Evolutionary conservation across 2,797 vertebrate genomes (phyloP).

Genomic region (Xerus rutilus): DNA sequence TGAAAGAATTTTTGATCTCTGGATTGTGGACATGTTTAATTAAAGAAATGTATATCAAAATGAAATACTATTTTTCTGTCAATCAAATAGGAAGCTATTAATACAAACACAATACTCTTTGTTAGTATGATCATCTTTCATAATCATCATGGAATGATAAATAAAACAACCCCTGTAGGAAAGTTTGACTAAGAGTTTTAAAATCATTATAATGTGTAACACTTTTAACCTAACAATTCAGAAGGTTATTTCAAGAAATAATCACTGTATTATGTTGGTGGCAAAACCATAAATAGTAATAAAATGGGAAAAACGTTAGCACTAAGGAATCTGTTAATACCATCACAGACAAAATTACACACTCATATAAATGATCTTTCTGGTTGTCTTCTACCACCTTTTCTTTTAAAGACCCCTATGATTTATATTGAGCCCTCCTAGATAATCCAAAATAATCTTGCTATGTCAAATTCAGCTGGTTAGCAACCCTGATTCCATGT

Average conservation of each 20-base stretch:
- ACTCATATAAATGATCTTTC: background rate
- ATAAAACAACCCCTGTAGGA: background rate
- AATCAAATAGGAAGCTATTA: background rate
- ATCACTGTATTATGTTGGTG: background rate
- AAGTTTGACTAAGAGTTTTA: background rate
- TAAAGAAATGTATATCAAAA: background rate
- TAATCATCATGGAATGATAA: background rate
- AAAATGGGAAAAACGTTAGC: background rate
- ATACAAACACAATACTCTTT: background rate
- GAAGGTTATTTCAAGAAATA: constrained; percentile 18
- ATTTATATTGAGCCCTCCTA: background rate
- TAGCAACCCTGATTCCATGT: background rate
- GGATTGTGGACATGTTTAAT: background rate
- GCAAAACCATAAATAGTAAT: background rate
- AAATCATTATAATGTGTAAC: background rate
- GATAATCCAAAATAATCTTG: background rate
- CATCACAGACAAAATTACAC: constrained; percentile 4
- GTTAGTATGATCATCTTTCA: background rate
- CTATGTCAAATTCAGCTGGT: background rate
- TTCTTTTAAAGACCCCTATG: background rate
- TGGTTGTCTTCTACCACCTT: background rate
- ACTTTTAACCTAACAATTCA: background rate
- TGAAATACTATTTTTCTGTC: background rate
- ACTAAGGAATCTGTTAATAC: background rate
- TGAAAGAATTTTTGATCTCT: background rate